Conservation (phyloP, 1,140 invertebrate genomes). For the Anastrepha ludens region DNA sequence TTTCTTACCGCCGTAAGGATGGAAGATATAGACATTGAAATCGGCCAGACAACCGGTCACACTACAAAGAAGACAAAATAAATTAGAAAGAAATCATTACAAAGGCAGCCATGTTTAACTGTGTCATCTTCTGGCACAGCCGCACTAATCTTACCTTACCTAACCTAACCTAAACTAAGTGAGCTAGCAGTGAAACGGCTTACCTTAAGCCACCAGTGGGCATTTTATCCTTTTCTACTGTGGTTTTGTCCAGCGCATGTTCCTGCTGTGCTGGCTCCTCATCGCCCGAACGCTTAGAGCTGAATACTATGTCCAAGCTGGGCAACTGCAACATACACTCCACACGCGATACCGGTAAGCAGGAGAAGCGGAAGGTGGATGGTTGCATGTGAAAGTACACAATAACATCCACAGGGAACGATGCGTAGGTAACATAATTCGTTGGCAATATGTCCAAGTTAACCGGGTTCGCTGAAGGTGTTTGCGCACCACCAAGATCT, state of each 20-base stretch:
- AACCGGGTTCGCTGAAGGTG: conserved; percentile 68
- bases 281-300: conserved; percentile 90
- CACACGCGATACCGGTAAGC: conserved; percentile 94
- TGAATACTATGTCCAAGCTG: conserved; percentile 94
- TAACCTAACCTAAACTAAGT: too few relatives aligned
- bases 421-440: conserved; percentile 88
- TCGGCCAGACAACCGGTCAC: conserved; percentile 96
- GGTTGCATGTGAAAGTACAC: conserved; percentile 99
- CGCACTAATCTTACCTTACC: too few relatives aligned
- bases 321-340: conserved; percentile 97
- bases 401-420: conserved; percentile 98
- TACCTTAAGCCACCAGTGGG: conserved; percentile 65
- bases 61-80: conserved; percentile 77
- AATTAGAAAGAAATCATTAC: neutral
- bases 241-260: conserved; percentile 20
- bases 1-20: conserved; percentile 96
- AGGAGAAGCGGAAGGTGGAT: conserved; percentile 95
- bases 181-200: neutral
- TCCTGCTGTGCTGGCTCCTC: conserved; percentile 60
- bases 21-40: conserved; percentile 98
- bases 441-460: conserved; percentile 78
- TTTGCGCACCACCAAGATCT: conserved; percentile 62
- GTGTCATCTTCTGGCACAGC: too few relatives aligned
- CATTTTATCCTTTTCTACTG: conserved; percentile 68
- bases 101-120: too few relatives aligned